Conservation (phyloP, 2,797 vertebrate species). For the Tenualosa thibaudeaui region DNA sequence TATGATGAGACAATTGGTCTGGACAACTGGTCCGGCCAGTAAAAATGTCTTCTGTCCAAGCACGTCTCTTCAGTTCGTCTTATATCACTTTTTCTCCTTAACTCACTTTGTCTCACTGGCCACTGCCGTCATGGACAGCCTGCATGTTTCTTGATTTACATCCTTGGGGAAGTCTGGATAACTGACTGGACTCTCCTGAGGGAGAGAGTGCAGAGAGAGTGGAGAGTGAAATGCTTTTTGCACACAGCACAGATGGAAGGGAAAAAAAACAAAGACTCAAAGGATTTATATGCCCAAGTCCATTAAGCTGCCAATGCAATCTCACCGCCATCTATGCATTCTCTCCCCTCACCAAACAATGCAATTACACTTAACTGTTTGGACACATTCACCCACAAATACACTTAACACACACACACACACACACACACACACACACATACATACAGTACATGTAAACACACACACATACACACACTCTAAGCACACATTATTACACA, state of each 20-base stretch:
- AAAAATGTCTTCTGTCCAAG: constrained; percentile 18
- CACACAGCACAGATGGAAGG: neutral
- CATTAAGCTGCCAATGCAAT: constrained; percentile 38
- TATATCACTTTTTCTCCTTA: neutral
- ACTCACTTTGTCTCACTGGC: neutral
- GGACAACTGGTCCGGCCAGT: constrained; percentile 17
- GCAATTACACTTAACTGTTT: constrained; percentile 11
- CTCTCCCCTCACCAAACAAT: neutral
- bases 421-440: neutral
- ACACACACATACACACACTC: neutral
- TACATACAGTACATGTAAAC: neutral
- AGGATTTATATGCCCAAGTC: constrained; percentile 11
- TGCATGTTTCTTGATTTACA: constrained; percentile 1
- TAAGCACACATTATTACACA: neutral
- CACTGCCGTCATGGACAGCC: constrained; percentile 25
- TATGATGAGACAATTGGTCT: neutral
- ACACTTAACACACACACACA: neutral
- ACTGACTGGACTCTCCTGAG: constrained; percentile 2
- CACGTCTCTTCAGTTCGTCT: constrained; percentile 27
- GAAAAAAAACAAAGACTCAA: constrained; percentile 13
- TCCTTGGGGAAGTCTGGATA: neutral
- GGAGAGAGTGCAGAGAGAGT: neutral
- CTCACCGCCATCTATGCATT: constrained; percentile 19
- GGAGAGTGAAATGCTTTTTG: neutral
- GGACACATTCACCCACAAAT: neutral